Conservation (phyloP, 2,888 invertebrate genomes). For the Horisme vitalbata region DNA sequence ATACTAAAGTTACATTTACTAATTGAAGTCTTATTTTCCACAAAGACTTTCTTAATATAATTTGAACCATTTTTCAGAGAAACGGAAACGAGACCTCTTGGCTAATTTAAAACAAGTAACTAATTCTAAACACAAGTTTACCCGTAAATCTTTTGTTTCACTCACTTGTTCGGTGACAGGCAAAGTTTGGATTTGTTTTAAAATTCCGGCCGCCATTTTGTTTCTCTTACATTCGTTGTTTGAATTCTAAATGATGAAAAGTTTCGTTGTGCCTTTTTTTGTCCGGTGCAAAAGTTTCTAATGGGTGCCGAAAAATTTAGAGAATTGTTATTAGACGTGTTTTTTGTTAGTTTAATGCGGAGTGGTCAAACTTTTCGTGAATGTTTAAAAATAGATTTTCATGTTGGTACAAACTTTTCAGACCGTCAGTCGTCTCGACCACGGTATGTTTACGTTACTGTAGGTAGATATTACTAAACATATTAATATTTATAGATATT, state of each 20-base stretch:
- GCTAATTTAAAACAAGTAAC: slow-evolving; percentile 40
- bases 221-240: slow-evolving; percentile 67
- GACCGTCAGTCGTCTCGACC: no score
- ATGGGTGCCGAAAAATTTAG: slow-evolving; percentile 48
- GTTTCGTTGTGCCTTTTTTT: slow-evolving; percentile 47
- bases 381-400: neutral
- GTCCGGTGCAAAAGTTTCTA: slow-evolving; percentile 44
- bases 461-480: no score
- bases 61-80: slow-evolving; percentile 1
- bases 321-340: neutral
- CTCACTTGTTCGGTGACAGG: slow-evolving; percentile 66
- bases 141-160: slow-evolving; percentile 76
- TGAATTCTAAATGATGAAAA: slow-evolving; percentile 69
- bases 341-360: neutral
- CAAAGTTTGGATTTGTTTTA: slow-evolving; percentile 72
- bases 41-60: no score
- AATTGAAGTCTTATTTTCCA: no score
- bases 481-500: no score
- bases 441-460: no score
- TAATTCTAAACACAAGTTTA: slow-evolving; percentile 69
- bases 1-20: no score
- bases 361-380: neutral
- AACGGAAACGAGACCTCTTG: slow-evolving; percentile 16
- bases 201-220: slow-evolving; percentile 69
- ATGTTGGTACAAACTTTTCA: neutral